Conservation (phyloP, 2,888 invertebrate species). For the Psylliodes chrysocephalus region DNA sequence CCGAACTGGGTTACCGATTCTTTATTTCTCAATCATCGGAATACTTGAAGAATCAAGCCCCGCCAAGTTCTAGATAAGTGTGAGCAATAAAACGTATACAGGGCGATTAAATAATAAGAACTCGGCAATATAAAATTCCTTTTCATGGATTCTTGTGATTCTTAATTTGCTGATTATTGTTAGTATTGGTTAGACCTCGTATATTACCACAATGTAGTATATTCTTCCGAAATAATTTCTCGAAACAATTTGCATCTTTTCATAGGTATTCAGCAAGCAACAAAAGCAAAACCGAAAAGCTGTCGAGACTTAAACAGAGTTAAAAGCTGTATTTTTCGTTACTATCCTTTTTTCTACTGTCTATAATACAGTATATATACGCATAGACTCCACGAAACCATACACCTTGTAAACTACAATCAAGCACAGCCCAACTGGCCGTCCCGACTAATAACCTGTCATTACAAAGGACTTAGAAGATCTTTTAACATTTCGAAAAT, state of each 20-base stretch:
- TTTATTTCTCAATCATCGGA: background rate
- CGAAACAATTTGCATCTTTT: no score
- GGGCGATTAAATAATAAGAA: no score
- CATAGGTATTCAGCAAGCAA: no score
- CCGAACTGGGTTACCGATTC: background rate
- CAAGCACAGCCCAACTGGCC: conserved; percentile 24
- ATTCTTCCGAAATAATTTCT: no score
- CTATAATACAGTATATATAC: background rate
- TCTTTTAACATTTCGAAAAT: conserved; percentile 53
- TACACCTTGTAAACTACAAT: conserved; percentile 21
- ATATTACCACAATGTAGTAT: no score
- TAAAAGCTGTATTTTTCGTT: conserved; percentile 21
- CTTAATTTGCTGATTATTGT: no score
- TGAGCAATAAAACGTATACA: no score
- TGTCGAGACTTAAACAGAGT: conserved; percentile 10
- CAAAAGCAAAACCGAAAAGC: background rate
- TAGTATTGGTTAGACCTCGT: no score
- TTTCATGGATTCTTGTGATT: no score
- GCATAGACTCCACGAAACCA: conserved; percentile 3
- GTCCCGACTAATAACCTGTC: conserved; percentile 50
- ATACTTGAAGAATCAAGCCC: background rate
- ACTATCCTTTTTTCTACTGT: conserved; percentile 18
- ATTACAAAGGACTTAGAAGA: conserved; percentile 63
- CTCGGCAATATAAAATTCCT: no score
- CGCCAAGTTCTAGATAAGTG: no score